Conservation (phyloP, 2,797 vertebrate species). For the Ctenopoma kingsleyae region DNA sequence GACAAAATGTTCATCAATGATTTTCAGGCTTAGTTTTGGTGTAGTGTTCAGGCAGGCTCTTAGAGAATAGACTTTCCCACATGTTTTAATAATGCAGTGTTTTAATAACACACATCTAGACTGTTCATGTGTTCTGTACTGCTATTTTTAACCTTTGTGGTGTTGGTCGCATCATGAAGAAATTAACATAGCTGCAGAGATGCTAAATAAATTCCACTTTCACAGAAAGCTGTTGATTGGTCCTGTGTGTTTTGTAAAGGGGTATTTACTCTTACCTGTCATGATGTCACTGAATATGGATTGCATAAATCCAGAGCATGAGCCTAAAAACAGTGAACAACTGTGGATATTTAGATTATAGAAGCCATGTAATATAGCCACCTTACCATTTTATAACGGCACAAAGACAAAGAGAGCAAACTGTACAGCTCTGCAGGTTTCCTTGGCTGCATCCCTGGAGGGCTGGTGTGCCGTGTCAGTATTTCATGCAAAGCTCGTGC, state of each 20-base stretch:
- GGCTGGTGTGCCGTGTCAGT: conserved; percentile 48
- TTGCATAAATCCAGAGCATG: neutral
- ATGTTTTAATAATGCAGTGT: conserved; percentile 49
- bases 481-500: conserved; percentile 54
- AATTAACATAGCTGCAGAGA: conserved; percentile 60
- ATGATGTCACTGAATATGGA: neutral
- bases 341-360: neutral
- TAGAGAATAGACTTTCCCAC: conserved; percentile 16
- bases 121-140: conserved; percentile 29
- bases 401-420: conserved; percentile 25
- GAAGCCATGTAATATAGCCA: conserved; percentile 7
- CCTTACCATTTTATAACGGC: neutral
- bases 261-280: neutral
- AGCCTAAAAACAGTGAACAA: neutral
- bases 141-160: conserved; percentile 57
- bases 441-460: conserved; percentile 53
- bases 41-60: conserved; percentile 19
- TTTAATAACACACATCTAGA: conserved; percentile 48
- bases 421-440: conserved; percentile 45
- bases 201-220: conserved; percentile 68
- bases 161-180: conserved; percentile 38
- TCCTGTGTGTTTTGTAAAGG: conserved; percentile 35
- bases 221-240: conserved; percentile 32
- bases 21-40: conserved; percentile 38
- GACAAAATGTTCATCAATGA: neutral